Evolutionary conservation across 2,797 vertebrate genomes (phyloP).

Genomic region (Podarcis lilfordi): DNA sequence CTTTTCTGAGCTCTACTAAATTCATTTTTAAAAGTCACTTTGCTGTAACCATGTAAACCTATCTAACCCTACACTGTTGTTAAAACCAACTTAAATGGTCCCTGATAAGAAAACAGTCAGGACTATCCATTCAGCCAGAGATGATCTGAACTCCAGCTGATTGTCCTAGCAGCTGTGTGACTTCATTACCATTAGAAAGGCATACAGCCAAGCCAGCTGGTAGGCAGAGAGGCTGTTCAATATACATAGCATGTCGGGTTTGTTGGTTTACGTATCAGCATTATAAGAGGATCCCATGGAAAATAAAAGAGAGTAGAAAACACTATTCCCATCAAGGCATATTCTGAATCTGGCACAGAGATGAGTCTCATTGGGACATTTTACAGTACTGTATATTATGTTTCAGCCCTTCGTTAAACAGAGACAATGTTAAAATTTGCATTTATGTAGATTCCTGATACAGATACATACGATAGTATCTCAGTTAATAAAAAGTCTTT

Average conservation of each 20-base stretch:
- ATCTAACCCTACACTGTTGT: constrained; percentile 66
- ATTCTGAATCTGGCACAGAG: constrained; percentile 53
- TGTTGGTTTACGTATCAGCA: constrained; percentile 73
- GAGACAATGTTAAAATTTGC: constrained; percentile 64
- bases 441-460: constrained; percentile 66
- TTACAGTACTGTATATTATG: constrained; percentile 54
- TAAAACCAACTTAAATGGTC: constrained; percentile 76
- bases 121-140: constrained; percentile 76
- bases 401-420: constrained; percentile 62
- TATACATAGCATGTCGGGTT: constrained; percentile 72
- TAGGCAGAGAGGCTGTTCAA: constrained; percentile 76
- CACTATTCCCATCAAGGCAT: constrained; percentile 67
- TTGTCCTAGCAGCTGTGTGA: constrained; percentile 84
- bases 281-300: constrained; percentile 64
- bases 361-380: not conserved
- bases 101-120: constrained; percentile 80
- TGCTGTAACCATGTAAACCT: constrained; percentile 73
- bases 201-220: constrained; percentile 83
- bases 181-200: constrained; percentile 86
- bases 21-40: constrained; percentile 75
- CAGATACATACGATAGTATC: constrained; percentile 63
- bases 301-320: constrained; percentile 61
- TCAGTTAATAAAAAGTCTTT: constrained; percentile 68
- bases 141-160: constrained; percentile 83
- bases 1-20: constrained; percentile 44